These are phyloP conservation scores for Chelon labrosus DNA, from an alignment of 2,797 vertebrate species.

Conservation along the genomic window DNA sequence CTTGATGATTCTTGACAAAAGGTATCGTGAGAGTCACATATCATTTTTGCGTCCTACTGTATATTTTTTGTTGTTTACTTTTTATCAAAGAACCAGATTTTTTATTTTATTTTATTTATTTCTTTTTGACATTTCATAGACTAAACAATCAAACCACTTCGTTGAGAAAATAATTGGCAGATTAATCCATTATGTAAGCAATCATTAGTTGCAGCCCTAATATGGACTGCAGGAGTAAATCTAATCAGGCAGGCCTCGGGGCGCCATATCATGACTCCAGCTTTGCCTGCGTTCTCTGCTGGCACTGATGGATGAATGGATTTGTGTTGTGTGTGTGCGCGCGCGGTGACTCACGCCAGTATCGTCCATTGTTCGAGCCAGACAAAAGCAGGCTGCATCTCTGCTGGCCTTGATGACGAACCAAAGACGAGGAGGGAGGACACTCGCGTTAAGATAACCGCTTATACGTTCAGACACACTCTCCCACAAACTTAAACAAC, in stretches of 20 bases:
- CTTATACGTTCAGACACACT: conserved; percentile 19
- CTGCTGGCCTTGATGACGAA: conserved; percentile 67
- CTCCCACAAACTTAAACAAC: conserved; percentile 36
- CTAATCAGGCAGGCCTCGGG: conserved; percentile 3
- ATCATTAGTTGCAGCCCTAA: not conserved
- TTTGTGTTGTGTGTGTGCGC: conserved; percentile 25
- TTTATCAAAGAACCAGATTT: not conserved
- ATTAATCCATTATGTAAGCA: not conserved
- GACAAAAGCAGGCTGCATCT: conserved; percentile 70
- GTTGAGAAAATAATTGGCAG: not conserved
- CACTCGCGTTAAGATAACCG: conserved; percentile 33
- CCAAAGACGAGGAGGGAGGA: conserved; percentile 53
- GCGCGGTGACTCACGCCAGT: conserved; percentile 47
- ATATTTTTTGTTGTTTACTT: not conserved
- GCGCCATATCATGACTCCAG: conserved; percentile 31
- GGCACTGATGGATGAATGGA: conserved; percentile 50
- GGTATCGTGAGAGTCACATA: not conserved
- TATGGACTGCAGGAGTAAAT: not conserved
- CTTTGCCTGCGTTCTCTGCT: conserved; percentile 26
- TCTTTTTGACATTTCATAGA: not conserved
- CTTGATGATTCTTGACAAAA: conserved; percentile 14
- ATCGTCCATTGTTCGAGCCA: conserved; percentile 64
- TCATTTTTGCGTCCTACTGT: not conserved
- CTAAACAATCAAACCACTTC: not conserved
- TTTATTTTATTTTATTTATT: not conserved